A percentile compares a stretch with the other conserved stretches of the same genome.
These are phyloP conservation scores for Pentamera pediparva DNA, from an alignment of 53 echinoderm and acorn worm species.

Conservation along the genomic window DNA sequence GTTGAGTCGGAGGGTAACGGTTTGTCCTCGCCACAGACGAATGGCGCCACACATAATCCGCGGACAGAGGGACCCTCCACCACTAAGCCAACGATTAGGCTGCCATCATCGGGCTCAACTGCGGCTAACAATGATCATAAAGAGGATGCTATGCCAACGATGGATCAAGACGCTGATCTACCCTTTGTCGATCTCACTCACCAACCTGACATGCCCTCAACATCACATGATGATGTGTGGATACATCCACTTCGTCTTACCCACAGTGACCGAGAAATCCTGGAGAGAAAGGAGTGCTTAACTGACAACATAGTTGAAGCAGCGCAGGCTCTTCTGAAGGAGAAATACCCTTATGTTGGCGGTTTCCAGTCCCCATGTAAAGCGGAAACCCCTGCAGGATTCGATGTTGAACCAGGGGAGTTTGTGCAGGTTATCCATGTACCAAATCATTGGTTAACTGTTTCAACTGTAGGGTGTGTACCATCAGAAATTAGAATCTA, in stretches of 20 bases:
- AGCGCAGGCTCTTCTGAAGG: background rate
- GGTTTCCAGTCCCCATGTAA: conserved; percentile 5
- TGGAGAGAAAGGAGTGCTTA: background rate
- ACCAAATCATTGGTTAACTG: conserved; percentile 3
- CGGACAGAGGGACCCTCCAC: too few species aligned
- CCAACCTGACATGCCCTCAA: background rate
- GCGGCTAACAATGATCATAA: too few species aligned
- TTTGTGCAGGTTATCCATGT: conserved; percentile 17
- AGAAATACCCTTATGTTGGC: background rate
- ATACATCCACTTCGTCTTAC: background rate
- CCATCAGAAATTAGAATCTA: background rate
- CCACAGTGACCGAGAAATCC: background rate
- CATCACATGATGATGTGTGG: too few species aligned
- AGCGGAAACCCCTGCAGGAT: background rate
- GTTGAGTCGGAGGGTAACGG: too few species aligned
- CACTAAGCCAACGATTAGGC: too few species aligned
- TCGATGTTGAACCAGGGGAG: background rate
- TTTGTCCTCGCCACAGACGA: too few species aligned
- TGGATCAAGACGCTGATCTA: too few species aligned
- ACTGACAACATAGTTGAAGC: conserved; percentile 13
- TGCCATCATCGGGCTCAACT: too few species aligned
- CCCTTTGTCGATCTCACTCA: background rate
- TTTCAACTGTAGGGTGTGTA: conserved; percentile 6
- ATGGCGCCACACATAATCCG: too few species aligned
- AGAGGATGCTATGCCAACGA: too few species aligned